These are phyloP conservation scores for Nanger granti DNA, from an alignment of 2,113 vertebrate genomes.

Conservation along the genomic window DNA sequence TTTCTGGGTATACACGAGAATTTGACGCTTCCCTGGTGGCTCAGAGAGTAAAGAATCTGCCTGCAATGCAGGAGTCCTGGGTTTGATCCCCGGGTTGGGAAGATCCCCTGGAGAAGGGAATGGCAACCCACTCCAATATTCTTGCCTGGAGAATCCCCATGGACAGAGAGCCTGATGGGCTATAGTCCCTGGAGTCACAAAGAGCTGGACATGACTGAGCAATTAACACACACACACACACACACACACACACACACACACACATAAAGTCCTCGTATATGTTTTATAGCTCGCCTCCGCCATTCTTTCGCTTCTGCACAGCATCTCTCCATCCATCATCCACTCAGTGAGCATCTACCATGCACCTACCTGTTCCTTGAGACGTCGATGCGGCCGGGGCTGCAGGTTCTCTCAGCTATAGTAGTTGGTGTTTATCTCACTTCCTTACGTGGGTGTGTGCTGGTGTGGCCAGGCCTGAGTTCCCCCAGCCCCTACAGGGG, in stretches of 20 bases:
- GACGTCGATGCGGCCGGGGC: fast-evolving
- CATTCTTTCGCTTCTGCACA: neutral
- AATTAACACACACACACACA: neutral
- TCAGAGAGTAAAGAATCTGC: neutral
- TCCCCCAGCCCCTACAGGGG: fast-evolving
- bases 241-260: neutral
- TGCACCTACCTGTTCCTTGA: neutral
- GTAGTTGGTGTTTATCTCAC: too few species aligned
- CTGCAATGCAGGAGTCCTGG: neutral
- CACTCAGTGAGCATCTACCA: neutral
- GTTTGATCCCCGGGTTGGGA: neutral
- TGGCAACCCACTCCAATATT: neutral
- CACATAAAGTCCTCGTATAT: neutral
- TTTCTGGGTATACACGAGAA: neutral
- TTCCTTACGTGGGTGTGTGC: neutral
- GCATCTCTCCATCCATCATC: neutral
- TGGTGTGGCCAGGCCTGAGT: fast-evolving
- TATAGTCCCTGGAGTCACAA: neutral
- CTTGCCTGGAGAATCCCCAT: neutral
- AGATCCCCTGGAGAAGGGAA: neutral
- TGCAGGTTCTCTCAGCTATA: too few species aligned
- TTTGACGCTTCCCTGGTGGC: neutral
- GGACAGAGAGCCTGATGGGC: neutral
- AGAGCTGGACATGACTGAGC: neutral
- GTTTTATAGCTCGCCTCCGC: neutral